Percentiles rank a stretch among this genome's conserved stretches.
phyloP scores from a whole-genome alignment of 2,797 vertebrate species.

The Meda fulgida region DNA sequence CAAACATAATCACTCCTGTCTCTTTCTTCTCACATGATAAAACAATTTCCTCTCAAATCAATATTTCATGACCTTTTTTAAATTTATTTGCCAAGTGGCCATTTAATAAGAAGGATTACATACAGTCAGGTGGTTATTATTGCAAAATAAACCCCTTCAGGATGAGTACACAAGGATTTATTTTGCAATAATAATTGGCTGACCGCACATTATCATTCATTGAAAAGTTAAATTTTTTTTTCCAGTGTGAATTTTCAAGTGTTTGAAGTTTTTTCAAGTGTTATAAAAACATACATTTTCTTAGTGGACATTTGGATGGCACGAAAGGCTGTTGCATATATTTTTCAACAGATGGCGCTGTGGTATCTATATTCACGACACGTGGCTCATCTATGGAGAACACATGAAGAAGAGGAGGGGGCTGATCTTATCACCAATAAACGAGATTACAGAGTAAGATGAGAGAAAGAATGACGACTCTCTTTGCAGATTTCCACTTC shows the following conservation, averaged over 20 bases:
- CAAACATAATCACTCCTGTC: neutral
- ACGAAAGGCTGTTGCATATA: neutral
- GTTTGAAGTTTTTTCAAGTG: too few relatives aligned
- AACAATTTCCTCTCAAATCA: neutral
- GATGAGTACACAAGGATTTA: neutral
- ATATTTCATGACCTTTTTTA: neutral
- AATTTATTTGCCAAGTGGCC: constrained; percentile 1
- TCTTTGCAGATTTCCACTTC: constrained; percentile 6
- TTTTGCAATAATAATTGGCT: neutral
- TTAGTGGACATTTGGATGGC: neutral
- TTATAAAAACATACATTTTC: neutral
- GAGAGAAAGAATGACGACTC: constrained; percentile 32
- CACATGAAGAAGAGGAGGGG: constrained; percentile 30
- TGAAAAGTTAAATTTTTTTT: neutral
- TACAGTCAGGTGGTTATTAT: neutral
- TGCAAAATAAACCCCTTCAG: neutral
- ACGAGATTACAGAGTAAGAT: constrained; percentile 60
- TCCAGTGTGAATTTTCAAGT: neutral
- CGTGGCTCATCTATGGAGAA: constrained; percentile 39
- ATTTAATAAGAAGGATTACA: neutral
- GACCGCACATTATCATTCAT: neutral
- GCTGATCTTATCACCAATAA: constrained; percentile 58
- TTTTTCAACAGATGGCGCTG: constrained; percentile 73
- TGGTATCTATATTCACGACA: constrained; percentile 62
- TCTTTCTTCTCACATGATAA: neutral